phyloP scores from a whole-genome alignment of 53 echinoderm and acorn worm species.

The Echinometra lucunter region DNA sequence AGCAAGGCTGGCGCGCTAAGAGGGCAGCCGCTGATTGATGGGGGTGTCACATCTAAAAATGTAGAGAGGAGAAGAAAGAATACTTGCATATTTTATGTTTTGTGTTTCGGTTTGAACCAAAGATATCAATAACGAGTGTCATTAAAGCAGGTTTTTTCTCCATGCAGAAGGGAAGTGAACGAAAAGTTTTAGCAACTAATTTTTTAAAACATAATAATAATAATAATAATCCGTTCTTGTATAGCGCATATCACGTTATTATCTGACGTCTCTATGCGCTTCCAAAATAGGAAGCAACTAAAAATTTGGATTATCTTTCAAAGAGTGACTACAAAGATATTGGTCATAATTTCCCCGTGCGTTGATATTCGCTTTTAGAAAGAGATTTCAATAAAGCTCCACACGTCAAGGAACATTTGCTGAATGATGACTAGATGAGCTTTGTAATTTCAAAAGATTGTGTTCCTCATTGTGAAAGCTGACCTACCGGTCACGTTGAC shows the following conservation, averaged over 20 bases:
- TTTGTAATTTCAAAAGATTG: neutral
- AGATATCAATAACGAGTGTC: too few relatives aligned
- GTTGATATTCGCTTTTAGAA: neutral
- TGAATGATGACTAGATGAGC: neutral
- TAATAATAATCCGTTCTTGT: too few relatives aligned
- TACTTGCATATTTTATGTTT: too few relatives aligned
- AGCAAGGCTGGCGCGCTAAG: neutral
- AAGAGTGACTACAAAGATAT: neutral
- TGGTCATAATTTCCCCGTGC: neutral
- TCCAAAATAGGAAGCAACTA: too few relatives aligned
- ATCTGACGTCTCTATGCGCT: too few relatives aligned
- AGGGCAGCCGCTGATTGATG: neutral
- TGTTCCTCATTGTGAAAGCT: neutral
- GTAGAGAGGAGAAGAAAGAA: neutral
- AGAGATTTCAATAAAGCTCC: too few relatives aligned
- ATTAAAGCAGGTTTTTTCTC: neutral
- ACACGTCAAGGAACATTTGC: neutral
- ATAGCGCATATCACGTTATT: too few relatives aligned
- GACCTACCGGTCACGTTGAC: constrained; percentile 1
- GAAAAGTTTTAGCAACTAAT: too few relatives aligned
- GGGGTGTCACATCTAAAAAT: neutral
- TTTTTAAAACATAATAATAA: too few relatives aligned
- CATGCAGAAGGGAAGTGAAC: too few relatives aligned
- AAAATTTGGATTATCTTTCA: neutral
- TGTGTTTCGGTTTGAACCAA: too few relatives aligned